These are phyloP conservation scores for Lemur catta DNA, from an alignment of 2,797 vertebrate species.

Conservation along the genomic window DNA sequence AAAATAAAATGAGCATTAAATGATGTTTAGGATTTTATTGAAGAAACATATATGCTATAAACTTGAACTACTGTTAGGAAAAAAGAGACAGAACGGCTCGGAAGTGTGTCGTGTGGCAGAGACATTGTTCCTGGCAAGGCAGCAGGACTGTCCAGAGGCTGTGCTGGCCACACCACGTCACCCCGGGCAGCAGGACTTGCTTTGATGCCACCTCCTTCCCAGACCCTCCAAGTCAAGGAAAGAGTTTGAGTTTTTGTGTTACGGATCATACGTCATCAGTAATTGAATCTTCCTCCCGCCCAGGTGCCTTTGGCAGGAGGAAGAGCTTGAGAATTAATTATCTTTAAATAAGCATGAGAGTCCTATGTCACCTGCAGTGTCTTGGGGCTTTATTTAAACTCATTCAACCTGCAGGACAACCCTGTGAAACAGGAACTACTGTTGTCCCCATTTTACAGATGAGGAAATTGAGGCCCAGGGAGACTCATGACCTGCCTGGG, in stretches of 20 bases:
- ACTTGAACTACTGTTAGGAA: neutral
- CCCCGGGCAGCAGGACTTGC: neutral
- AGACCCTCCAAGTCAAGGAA: neutral
- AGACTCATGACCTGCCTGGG: neutral
- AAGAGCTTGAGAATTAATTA: neutral
- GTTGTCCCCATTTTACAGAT: neutral
- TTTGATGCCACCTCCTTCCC: neutral
- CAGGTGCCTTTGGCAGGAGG: neutral
- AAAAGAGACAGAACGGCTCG: neutral
- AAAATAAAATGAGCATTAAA: neutral
- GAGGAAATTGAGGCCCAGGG: neutral
- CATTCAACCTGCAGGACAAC: neutral
- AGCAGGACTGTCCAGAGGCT: neutral
- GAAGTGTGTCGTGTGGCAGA: neutral
- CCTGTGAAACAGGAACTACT: neutral
- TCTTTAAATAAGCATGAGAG: neutral
- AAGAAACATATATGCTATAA: neutral
- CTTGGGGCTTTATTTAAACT: neutral
- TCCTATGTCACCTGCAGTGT: neutral
- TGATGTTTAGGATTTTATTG: neutral
- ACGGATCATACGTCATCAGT: rapidly evolving
- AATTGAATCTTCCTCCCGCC: rapidly evolving
- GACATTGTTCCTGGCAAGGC: rapidly evolving
- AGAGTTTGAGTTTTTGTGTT: neutral
- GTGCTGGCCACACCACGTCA: too few relatives aligned